Evolutionary conservation across 1,140 invertebrate genomes (phyloP), one percentile per base, ranked within the genome.

Genomic region (Liolophura sinensis): DNA sequence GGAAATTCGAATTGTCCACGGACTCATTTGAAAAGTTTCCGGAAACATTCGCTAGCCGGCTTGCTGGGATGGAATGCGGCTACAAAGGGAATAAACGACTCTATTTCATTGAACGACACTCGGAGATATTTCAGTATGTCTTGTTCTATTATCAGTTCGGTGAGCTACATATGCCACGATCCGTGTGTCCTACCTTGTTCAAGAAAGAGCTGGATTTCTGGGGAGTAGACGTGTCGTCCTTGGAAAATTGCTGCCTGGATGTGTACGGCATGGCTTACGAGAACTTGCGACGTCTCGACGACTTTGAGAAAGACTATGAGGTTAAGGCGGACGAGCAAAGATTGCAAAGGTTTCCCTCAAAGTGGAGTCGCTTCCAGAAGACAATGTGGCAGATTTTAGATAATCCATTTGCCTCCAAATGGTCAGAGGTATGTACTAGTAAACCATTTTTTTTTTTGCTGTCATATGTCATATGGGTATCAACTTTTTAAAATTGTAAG

Each of bases 131-230:
- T 85, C 90, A 96, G 60, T 94, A 98, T 81, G 98, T 99, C 78
- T 88, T 99, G 65, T 98, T 97, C 81, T 99, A 97, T 80, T 99
- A 99, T 82, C 90, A 97, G 54, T 99, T 96, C 18, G 96, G 96
- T 7, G 98, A 98, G 83, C 86, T 99, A 51, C 95, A 99, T 84
- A 99, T 96, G 84, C 96, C 96, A 46, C 96, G 96, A 85, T 94
- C 97, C 86, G 96, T 98, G 86, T 99, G 97, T 84, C 88, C 99
- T 65, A 96, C 95, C 55, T 94, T 94, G 67, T 99, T 98, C 85
- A 97, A 98, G 84, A 96, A 98, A 84, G 97, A 99, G 85, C 85
- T 99, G 67, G 93, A 95, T 56, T 99, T 98, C 85, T 99, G 99
- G 85, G 96, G 96, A 27, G 98, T 99, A 59, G 87, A 97, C 73